These are phyloP conservation scores for Drosophila formosana DNA, from an alignment of 2,888 invertebrate species.

Conservation along the genomic window DNA sequence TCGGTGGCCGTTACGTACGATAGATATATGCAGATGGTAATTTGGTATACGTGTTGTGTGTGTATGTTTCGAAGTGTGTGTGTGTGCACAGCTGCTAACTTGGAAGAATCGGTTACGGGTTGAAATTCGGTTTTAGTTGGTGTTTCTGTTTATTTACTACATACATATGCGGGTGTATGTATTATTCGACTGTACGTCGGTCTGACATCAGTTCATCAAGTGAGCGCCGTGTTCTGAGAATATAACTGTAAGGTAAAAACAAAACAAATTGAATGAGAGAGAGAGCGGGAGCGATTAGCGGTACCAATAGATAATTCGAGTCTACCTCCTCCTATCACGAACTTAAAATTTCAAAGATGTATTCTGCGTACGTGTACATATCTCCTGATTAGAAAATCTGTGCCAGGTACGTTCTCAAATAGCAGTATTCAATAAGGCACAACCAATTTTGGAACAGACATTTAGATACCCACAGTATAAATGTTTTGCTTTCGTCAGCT, in stretches of 20 bases:
- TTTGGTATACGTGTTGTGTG: conserved; percentile 9
- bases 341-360: conserved; percentile 59
- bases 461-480: neutral
- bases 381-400: conserved; percentile 46
- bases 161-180: conserved; percentile 30
- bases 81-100: conserved; percentile 61
- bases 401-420: conserved; percentile 26
- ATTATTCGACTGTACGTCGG: conserved; percentile 33
- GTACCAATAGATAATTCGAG: conserved; percentile 47
- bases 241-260: conserved; percentile 58
- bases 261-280: conserved; percentile 2
- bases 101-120: conserved; percentile 74
- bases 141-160: conserved; percentile 15
- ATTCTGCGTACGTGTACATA: conserved; percentile 74
- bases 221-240: conserved; percentile 33
- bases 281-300: conserved; percentile 33
- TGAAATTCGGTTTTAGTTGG: conserved; percentile 70
- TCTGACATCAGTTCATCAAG: conserved; percentile 43
- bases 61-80: conserved; percentile 13
- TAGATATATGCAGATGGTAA: conserved; percentile 5
- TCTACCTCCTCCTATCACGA: conserved; percentile 49
- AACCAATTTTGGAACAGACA: neutral
- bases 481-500: conserved; percentile 36
- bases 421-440: neutral
- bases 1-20: conserved; percentile 38